Evolutionary conservation across 1,140 invertebrate genomes (phyloP), one percentile per base, ranked within the genome.

Genomic region (Gonioctena quinquepunctata): DNA sequence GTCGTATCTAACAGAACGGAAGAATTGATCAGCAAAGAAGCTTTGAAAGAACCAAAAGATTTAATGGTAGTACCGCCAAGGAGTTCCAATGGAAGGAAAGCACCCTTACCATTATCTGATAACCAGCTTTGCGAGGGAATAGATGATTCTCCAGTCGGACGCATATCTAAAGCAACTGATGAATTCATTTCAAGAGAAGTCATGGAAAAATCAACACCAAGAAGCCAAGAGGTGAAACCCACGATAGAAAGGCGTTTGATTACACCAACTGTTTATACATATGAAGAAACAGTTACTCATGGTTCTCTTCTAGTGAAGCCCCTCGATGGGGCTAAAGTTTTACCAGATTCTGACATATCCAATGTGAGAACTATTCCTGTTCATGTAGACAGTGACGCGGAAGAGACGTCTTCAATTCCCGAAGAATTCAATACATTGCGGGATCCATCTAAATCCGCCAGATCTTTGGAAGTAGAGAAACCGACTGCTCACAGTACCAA

Each of bases 161-260:
- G n/a, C n/a, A 42, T 42, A n/a, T 42, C 13, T 8, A n/a, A 4
- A 3, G 8, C 27, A 42, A 19, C n/a, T 18, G 19, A 52, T 16
- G 56, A 68, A 16, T 6, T 13, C 13, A 13, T 33, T 11, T n/a
- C 16, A 8, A 50, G 13, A 13, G 22, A 68, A 27, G 18, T n/a
- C 5, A 3, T 42, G 33, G 16, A 42, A 42, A n/a, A 42, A 3
- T 61, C 64, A 56, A 26, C 4, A 33, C 7, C 33, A 63, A 68
- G 27, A 65, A 66, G 26, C 62, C n/a, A 4, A 19, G n/a, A n/a
- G n/a, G n/a, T n/a, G n/a, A 42, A 42, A 42, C 33, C 33, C 28
- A 48, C 11, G 1, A 66, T 89, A 3, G 87, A 89, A 76, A 82
- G 84, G 75, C 82, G 86, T 2, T 83, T 87, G n/a, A 86, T 86